A percentile compares a stretch with the other conserved stretches of the same genome.
Evolutionary conservation across 1,140 invertebrate species (phyloP).

Genomic region (Calephelis virginiensis): DNA sequence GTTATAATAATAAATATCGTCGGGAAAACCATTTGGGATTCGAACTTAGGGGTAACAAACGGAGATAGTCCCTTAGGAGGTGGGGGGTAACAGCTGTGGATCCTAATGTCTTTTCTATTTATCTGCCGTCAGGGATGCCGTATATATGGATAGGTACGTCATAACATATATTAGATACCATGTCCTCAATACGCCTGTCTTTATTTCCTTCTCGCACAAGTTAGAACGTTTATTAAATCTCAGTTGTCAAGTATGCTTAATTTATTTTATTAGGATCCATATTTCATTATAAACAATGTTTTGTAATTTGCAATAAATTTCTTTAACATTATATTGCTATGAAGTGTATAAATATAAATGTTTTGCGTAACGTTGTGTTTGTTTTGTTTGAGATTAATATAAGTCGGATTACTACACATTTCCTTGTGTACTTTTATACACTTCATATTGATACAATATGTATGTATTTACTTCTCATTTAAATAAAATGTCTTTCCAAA

Average conservation of each 20-base stretch:
- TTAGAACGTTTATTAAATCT: constrained; percentile 21
- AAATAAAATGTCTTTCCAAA: no score
- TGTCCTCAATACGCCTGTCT: constrained; percentile 20
- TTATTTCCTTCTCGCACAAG: constrained; percentile 24
- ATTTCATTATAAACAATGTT: constrained; percentile 4
- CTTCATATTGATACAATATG: no score
- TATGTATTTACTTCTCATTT: no score
- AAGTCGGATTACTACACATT: not conserved
- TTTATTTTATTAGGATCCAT: constrained; percentile 8
- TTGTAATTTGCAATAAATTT: not conserved
- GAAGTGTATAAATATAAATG: not conserved
- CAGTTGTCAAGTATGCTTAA: not conserved
- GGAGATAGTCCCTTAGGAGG: constrained; percentile 64
- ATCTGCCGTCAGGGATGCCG: constrained; percentile 56
- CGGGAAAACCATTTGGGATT: constrained; percentile 66
- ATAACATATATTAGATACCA: constrained; percentile 46
- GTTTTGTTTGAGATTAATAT: not conserved
- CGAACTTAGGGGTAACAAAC: constrained; percentile 74
- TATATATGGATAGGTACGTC: constrained; percentile 51
- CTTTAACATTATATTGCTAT: not conserved
- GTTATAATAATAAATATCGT: constrained; percentile 76
- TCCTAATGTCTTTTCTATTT: constrained; percentile 72
- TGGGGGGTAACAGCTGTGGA: constrained; percentile 60
- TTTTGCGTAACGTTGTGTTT: not conserved
- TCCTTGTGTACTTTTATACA: no score